Percentiles rank a stretch among this genome's conserved stretches.
Conservation (phyloP, 2,888 invertebrate genomes). For the Drosophila anomalata region DNA sequence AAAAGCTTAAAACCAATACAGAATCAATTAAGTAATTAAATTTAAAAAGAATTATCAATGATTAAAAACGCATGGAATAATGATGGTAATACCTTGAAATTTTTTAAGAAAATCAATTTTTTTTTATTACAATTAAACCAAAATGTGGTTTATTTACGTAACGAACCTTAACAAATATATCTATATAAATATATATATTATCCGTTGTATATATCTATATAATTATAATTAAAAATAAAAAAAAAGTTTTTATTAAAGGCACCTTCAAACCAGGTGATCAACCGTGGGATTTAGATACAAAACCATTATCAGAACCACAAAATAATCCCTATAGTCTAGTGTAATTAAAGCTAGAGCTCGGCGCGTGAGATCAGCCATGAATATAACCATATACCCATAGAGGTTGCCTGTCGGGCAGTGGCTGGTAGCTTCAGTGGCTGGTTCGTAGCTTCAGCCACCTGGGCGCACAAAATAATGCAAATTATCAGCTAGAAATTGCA, state of each 20-base stretch:
- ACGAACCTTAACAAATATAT: no score
- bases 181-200: no score
- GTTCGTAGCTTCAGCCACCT: conserved; percentile 52
- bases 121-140: no score
- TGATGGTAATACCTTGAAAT: no score
- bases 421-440: neutral
- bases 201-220: no score
- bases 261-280: neutral
- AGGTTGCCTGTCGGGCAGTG: conserved; percentile 33
- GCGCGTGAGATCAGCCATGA: conserved; percentile 67
- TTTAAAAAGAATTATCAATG: no score
- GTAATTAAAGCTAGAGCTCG: conserved; percentile 59
- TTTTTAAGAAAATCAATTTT: no score
- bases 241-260: neutral
- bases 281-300: neutral
- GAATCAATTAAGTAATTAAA: no score
- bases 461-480: conserved; percentile 71
- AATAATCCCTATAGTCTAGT: conserved; percentile 45
- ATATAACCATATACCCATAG: conserved; percentile 32
- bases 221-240: no score
- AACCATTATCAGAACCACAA: neutral
- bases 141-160: no score
- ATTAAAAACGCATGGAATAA: no score
- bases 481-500: conserved; percentile 74
- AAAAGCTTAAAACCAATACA: no score